Conservation (phyloP, 2,888 invertebrate genomes). For the Acronicta alni region DNA sequence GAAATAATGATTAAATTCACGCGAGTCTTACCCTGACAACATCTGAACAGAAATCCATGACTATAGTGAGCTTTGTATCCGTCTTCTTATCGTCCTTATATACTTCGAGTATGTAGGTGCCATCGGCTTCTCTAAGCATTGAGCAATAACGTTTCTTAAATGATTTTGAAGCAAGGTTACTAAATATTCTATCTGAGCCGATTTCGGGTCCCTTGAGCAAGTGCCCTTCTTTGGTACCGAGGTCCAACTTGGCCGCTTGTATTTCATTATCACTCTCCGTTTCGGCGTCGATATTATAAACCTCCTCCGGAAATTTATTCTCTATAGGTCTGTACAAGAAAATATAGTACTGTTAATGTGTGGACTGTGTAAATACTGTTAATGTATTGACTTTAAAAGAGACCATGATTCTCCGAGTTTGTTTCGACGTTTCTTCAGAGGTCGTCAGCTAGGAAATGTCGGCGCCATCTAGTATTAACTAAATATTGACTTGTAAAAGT, state of each 20-base stretch:
- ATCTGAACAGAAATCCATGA: conserved; percentile 97
- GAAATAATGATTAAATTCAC: not conserved
- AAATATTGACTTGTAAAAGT: no score
- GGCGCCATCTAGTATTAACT: no score
- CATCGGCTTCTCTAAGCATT: conserved; percentile 96
- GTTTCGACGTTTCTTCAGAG: no score
- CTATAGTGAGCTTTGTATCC: conserved; percentile 97
- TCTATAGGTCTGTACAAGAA: conserved; percentile 73
- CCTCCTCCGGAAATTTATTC: conserved; percentile 91
- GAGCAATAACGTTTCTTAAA: conserved; percentile 97
- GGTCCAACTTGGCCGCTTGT: conserved; percentile 91
- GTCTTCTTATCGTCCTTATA: conserved; percentile 98
- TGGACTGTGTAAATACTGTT: no score
- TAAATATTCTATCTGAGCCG: conserved; percentile 96
- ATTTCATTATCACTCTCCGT: conserved; percentile 94
- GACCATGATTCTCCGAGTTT: no score
- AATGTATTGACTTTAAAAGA: no score
- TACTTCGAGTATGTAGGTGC: conserved; percentile 96
- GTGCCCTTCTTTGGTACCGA: conserved; percentile 97
- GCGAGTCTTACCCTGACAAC: conserved; percentile 92
- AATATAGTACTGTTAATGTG: conserved; percentile 33
- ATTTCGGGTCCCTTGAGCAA: conserved; percentile 97
- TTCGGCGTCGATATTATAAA: conserved; percentile 97
- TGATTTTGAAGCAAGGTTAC: conserved; percentile 97
- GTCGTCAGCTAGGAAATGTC: no score